These are phyloP conservation scores for Diuraphis noxia DNA, from an alignment of 1,140 invertebrate genomes.

Conservation along the genomic window DNA sequence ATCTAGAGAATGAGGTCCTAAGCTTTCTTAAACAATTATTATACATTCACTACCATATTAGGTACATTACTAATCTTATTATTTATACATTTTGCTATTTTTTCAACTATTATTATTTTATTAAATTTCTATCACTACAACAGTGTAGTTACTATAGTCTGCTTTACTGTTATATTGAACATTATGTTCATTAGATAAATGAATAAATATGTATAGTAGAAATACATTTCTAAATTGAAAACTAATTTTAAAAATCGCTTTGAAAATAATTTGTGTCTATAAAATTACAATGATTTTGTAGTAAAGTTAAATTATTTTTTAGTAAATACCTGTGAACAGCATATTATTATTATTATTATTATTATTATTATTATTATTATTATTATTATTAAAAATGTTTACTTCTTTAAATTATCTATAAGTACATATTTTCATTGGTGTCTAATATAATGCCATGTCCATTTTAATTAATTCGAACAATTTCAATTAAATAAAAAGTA, in stretches of 20 bases:
- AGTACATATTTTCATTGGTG: background rate
- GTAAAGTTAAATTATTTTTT: background rate
- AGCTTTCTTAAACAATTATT: too few relatives aligned
- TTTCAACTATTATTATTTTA: too few relatives aligned
- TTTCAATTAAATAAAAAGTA: background rate
- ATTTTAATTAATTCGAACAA: background rate
- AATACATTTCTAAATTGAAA: background rate
- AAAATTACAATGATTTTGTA: background rate
- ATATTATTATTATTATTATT: background rate
- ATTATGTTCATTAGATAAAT: too few relatives aligned
- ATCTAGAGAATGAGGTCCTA: too few relatives aligned
- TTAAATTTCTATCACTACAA: too few relatives aligned
- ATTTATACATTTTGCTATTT: too few relatives aligned
- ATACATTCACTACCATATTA: too few relatives aligned
- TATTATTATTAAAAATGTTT: background rate
- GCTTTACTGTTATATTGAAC: too few relatives aligned
- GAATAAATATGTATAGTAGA: background rate
- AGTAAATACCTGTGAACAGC: background rate
- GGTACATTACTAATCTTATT: too few relatives aligned
- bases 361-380: background rate
- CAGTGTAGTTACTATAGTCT: too few relatives aligned
- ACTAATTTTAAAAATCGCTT: background rate
- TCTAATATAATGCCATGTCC: background rate
- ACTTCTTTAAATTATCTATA: background rate
- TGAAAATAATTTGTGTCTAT: background rate